A percentile compares a stretch with the other conserved stretches of the same genome.
Evolutionary conservation across 2,888 invertebrate genomes (phyloP).

Genomic region (Frankliniella fusca): DNA sequence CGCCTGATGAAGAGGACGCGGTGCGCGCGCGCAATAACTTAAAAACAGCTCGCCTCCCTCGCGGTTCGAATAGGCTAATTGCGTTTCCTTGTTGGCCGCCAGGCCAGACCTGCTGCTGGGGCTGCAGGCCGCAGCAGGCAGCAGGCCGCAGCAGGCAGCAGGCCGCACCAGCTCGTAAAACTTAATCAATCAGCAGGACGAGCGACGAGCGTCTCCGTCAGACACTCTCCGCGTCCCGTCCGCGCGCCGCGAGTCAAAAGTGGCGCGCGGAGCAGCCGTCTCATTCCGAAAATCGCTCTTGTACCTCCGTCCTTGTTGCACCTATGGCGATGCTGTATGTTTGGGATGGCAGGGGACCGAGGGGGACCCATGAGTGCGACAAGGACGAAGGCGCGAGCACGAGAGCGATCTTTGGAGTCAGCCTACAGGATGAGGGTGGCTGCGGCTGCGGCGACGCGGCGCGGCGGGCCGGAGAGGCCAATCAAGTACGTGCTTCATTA

Average conservation of each 20-base stretch:
- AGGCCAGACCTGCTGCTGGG: background rate
- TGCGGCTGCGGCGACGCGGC: too few relatives aligned
- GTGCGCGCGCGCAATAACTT: background rate
- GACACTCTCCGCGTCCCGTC: too few relatives aligned
- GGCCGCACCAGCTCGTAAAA: background rate
- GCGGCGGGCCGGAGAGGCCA: background rate
- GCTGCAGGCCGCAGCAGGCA: background rate
- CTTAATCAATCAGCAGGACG: conserved; percentile 3
- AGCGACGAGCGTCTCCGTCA: background rate
- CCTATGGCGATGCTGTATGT: too few relatives aligned
- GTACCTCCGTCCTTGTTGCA: too few relatives aligned
- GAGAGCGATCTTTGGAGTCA: background rate
- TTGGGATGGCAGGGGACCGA: too few relatives aligned
- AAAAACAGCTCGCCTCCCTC: background rate
- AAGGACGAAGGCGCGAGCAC: too few relatives aligned
- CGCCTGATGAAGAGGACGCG: background rate
- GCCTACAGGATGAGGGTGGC: background rate
- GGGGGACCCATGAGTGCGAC: too few relatives aligned
- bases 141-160: background rate
- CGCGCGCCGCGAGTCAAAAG: too few relatives aligned
- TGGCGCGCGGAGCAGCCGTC: too few relatives aligned
- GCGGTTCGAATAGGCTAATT: background rate
- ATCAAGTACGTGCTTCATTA: background rate
- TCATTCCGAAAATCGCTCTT: too few relatives aligned
- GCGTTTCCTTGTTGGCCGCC: background rate